A percentile compares a stretch with the other conserved stretches of the same genome.
Evolutionary conservation across 35 echinoderm and acorn worm genomes (phyloP).

Genomic region (Apostichopus parvimensis): DNA sequence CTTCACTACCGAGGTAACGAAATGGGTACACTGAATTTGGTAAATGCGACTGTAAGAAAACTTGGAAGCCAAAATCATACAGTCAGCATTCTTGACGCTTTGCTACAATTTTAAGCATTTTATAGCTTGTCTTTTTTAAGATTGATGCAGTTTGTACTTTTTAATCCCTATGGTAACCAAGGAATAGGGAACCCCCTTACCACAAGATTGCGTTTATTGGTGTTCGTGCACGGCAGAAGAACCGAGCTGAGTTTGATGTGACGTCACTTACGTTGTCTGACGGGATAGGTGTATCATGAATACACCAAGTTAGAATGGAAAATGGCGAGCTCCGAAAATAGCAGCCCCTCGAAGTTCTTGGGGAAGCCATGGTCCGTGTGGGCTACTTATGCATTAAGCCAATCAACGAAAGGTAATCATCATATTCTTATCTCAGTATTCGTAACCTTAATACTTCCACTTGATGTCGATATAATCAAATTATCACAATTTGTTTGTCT

Average conservation of each 20-base stretch:
- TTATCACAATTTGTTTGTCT: constrained; percentile 56
- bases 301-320: constrained; percentile 54
- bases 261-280: constrained; percentile 87
- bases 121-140: no score
- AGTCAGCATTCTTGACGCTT: no score
- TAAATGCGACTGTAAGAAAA: no score
- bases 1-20: no score
- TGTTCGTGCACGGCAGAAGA: constrained; percentile 9
- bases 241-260: constrained; percentile 35
- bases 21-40: no score
- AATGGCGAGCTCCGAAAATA: constrained; percentile 93
- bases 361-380: constrained; percentile 92
- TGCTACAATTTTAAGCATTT: no score
- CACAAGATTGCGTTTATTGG: not conserved
- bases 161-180: constrained; percentile 5
- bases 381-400: constrained; percentile 61
- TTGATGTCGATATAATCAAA: constrained; percentile 44
- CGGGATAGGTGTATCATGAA: constrained; percentile 78
- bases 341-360: constrained; percentile 92
- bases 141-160: no score
- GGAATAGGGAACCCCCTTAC: constrained; percentile 10
- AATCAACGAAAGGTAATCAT: constrained; percentile 42
- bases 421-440: constrained; percentile 38
- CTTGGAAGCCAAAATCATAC: no score
- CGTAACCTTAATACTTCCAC: not conserved